Conservation (phyloP, 2,113 vertebrate genomes). For the Microcebus ravelobensis region DNA sequence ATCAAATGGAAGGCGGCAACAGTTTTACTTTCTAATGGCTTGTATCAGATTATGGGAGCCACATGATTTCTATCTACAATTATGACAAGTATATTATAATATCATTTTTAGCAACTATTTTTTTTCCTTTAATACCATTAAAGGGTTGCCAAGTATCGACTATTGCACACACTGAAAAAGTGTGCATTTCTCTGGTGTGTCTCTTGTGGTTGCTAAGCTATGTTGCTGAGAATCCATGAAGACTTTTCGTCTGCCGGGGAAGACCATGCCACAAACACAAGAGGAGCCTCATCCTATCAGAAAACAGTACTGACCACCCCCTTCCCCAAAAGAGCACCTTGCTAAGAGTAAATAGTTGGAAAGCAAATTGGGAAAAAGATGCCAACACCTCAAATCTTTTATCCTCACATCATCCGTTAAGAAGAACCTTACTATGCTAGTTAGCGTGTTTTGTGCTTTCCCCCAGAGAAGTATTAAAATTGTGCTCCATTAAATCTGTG, state of each 20-base stretch:
- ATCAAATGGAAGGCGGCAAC: slow-evolving; percentile 51
- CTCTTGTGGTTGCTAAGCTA: neutral
- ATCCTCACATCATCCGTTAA: neutral
- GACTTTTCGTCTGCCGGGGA: neutral
- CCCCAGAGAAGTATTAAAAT: neutral
- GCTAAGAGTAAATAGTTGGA: neutral
- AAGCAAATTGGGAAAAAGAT: neutral
- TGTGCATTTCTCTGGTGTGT: neutral
- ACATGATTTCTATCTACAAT: neutral
- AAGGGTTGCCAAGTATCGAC: neutral
- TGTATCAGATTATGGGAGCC: neutral
- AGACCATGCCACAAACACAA: neutral
- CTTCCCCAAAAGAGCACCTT: neutral
- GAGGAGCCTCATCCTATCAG: neutral
- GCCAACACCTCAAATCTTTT: neutral
- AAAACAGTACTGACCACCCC: neutral
- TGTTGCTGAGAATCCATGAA: neutral
- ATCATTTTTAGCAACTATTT: neutral
- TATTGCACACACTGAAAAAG: neutral
- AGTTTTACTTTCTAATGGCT: neutral
- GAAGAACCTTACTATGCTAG: neutral
- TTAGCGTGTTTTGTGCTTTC: neutral
- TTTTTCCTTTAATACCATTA: neutral
- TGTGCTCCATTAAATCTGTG: neutral
- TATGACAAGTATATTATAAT: too few species aligned